Conservation (phyloP, 2,113 vertebrate species). For the Oostethus manadensis region DNA sequence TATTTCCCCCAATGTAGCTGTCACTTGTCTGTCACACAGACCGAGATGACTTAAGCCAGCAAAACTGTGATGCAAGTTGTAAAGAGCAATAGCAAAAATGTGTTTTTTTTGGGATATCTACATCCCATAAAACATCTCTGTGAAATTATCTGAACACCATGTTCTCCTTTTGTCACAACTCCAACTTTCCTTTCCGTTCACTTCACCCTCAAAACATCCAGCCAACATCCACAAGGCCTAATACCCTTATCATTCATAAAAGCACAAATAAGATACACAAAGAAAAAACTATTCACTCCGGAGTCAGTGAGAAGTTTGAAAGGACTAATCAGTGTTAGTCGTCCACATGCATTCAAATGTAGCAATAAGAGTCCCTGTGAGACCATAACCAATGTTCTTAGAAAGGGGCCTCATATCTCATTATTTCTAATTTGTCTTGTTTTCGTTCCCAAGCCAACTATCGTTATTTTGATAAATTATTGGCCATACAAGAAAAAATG, state of each 20-base stretch:
- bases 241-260: slow-evolving; percentile 45
- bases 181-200: slow-evolving; percentile 29
- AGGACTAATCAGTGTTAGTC: slow-evolving; percentile 23
- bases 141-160: slow-evolving; percentile 25
- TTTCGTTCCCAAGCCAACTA: slow-evolving; percentile 59
- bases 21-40: too few species aligned
- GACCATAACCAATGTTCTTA: slow-evolving; percentile 37
- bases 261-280: slow-evolving; percentile 27
- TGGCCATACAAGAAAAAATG: slow-evolving; percentile 65
- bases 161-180: slow-evolving; percentile 35
- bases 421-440: slow-evolving; percentile 56
- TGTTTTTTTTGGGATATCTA: slow-evolving; percentile 19
- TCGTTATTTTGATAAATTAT: slow-evolving; percentile 72
- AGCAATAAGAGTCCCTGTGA: slow-evolving; percentile 14
- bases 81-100: slow-evolving; percentile 30
- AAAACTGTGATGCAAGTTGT: slow-evolving; percentile 17
- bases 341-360: slow-evolving; percentile 29
- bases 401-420: slow-evolving; percentile 45
- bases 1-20: too few species aligned
- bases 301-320: slow-evolving; percentile 13
- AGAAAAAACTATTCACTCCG: slow-evolving; percentile 24
- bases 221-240: slow-evolving; percentile 49
- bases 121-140: slow-evolving; percentile 16
- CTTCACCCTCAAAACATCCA: slow-evolving; percentile 30
- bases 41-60: slow-evolving; percentile 2